Percentiles rank a stretch among this genome's conserved stretches.
Conservation (phyloP, 2,888 invertebrate genomes). For the Strigamia transsilvanica region DNA sequence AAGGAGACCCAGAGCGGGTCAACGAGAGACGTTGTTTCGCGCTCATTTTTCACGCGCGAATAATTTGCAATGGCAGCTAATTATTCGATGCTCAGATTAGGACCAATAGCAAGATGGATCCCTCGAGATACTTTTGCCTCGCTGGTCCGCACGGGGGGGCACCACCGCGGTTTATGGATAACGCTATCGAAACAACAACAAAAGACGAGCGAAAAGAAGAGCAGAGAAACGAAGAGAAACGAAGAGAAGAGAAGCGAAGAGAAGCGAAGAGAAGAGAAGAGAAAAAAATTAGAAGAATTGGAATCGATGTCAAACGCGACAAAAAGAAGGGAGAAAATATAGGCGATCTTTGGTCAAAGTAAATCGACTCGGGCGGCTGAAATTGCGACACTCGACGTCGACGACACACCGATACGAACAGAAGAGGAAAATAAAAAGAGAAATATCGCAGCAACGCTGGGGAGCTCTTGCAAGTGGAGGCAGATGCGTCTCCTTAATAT, state of each 20-base stretch:
- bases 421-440: not conserved
- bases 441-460: conserved; percentile 13
- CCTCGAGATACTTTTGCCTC: conserved; percentile 26
- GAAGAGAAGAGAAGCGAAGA: not conserved
- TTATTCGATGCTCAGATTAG: conserved; percentile 48
- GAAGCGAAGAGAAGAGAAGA: too few relatives aligned
- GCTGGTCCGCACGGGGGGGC: conserved; percentile 40
- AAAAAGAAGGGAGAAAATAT: not conserved
- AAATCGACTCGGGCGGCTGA: not conserved
- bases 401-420: not conserved
- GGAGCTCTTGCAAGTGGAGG: not conserved
- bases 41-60: conserved; percentile 32
- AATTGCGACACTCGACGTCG: conserved; percentile 22
- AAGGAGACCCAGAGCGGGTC: conserved; percentile 15
- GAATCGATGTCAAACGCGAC: not conserved
- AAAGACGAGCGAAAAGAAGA: not conserved
- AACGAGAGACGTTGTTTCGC: conserved; percentile 25
- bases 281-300: not conserved
- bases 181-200: not conserved
- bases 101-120: conserved; percentile 39
- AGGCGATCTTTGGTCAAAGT: conserved; percentile 14
- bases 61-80: conserved; percentile 47
- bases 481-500: conserved; percentile 48
- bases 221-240: not conserved
- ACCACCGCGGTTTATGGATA: conserved; percentile 24